Evolutionary conservation across 2,888 invertebrate species (phyloP), one percentile per base, ranked within the genome.

Genomic region (Dicranocentrus wangi): DNA sequence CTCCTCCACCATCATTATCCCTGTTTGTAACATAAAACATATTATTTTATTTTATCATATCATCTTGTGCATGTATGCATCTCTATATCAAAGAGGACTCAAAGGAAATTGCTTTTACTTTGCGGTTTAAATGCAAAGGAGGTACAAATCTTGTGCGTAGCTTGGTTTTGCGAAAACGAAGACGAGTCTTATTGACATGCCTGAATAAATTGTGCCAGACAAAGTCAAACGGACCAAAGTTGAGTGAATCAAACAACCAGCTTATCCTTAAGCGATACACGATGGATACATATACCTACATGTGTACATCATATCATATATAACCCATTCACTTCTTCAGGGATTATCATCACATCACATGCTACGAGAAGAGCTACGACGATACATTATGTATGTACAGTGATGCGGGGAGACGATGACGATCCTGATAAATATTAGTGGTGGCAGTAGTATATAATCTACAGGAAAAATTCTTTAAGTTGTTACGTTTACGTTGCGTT

Each of bases 221-320:
- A 60, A 47, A 47, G 10, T n/a, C 13, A 5, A 47, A 47, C 47
- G 2, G 47, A 47, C 27, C 7, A 60, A n/a, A n/a, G n/a, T n/a
- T n/a, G 10, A 60, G 60, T 28, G 25, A 60, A 53, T 5, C 19
- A 19, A 28, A n/a, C 63, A 73, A 75, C 75, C 55, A 27, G 75
- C 75, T 75, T 66, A 55, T 75, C 75, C 75, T 75, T 55, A 75
- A 75, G 75, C 75, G n/a, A 75, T 51, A 58, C 27, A 3, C 13
- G 39, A 39, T 39, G 39, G 5, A 47, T 10, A 47, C n/a, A 47
- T 10, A 47, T 47, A 15, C 15, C 10, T 47, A 21, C 53, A 53
- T 53, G 23, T 60, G 32, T n/a, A 47, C 47, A 47, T 10, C 7
- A 25, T 55, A 19, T 47, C 47, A 47, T 10, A 15, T 47, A 47